phyloP scores from a whole-genome alignment of 2,888 invertebrate species.

The Ophion costatus region DNA sequence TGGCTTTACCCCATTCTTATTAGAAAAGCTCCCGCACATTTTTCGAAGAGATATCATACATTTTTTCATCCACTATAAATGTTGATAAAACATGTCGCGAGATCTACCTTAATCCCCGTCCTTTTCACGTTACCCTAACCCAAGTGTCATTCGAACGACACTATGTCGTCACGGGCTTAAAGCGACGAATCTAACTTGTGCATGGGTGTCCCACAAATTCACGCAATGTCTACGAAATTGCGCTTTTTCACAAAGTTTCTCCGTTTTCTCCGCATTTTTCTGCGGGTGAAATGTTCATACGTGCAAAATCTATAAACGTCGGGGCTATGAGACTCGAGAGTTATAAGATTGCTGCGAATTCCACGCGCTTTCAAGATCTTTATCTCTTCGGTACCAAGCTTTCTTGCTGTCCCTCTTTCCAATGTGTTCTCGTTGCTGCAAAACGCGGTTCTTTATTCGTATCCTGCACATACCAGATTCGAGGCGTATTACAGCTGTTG shows the following conservation, averaged over 20 bases:
- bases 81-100: not conserved
- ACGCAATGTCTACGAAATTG: not conserved
- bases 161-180: not conserved
- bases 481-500: slow-evolving; percentile 29
- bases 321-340: slow-evolving; percentile 74
- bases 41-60: not conserved
- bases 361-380: slow-evolving; percentile 70
- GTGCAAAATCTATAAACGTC: slow-evolving; percentile 73
- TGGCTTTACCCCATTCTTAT: too few species aligned
- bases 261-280: not conserved
- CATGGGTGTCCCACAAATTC: not conserved
- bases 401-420: slow-evolving; percentile 44
- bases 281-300: slow-evolving; percentile 42
- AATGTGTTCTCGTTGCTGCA: slow-evolving; percentile 41
- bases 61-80: not conserved
- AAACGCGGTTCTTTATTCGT: slow-evolving; percentile 42
- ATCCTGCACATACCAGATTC: not conserved
- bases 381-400: slow-evolving; percentile 66
- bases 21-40: not conserved
- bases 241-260: not conserved
- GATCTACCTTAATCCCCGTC: not conserved
- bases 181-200: not conserved
- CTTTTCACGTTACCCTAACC: not conserved
- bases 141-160: not conserved
- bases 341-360: slow-evolving; percentile 77